Conservation (phyloP, 2,113 vertebrate species). For the Toxostoma redivivum region DNA sequence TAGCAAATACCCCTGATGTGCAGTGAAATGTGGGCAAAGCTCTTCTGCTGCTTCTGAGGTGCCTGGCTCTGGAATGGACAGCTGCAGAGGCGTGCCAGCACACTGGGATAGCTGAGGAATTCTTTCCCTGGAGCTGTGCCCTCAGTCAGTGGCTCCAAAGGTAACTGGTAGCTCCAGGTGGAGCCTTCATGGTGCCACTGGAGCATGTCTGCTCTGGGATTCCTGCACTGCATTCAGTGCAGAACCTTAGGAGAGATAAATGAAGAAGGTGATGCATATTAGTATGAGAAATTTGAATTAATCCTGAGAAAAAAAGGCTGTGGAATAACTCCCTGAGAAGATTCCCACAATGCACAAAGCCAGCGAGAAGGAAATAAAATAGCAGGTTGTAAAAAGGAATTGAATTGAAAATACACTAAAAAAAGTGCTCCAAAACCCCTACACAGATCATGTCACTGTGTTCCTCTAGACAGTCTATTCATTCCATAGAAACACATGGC, state of each 20-base stretch:
- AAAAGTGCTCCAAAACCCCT: background rate
- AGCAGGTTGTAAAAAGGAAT: background rate
- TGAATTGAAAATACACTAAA: background rate
- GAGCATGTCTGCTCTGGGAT: background rate
- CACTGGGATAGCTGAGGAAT: accelerated
- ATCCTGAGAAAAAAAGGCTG: background rate
- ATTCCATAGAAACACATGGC: background rate
- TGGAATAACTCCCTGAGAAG: background rate
- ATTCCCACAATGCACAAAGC: background rate
- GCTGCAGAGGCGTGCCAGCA: background rate
- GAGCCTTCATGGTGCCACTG: background rate
- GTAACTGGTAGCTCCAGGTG: accelerated
- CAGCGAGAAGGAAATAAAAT: background rate
- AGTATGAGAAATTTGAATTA: background rate
- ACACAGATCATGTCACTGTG: background rate
- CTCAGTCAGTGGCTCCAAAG: accelerated
- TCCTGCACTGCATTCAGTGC: accelerated
- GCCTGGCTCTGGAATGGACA: background rate
- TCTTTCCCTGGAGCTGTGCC: background rate
- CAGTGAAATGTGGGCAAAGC: background rate
- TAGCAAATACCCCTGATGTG: background rate
- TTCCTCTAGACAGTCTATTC: background rate
- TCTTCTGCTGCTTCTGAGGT: background rate
- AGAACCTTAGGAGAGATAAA: background rate
- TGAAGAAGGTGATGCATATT: background rate